phyloP scores from a whole-genome alignment of 2,888 invertebrate species.

The Chymomyza caudatula region DNA sequence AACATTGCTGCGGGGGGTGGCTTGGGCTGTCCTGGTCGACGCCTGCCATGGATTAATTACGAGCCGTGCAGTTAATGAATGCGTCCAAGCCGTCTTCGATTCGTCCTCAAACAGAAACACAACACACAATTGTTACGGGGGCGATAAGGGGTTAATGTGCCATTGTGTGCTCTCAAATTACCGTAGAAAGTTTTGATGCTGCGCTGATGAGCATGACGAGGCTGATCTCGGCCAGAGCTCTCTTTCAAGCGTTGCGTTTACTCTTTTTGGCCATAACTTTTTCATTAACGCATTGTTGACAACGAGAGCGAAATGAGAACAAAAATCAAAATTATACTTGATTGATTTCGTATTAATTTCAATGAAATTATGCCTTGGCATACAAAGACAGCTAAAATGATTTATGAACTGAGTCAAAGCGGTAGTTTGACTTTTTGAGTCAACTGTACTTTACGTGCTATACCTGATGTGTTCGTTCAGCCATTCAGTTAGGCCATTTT shows the following conservation, averaged over 20 bases:
- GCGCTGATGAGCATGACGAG: slow-evolving; percentile 56
- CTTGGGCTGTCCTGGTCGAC: slow-evolving; percentile 12
- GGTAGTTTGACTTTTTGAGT: background rate
- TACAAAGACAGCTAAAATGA: slow-evolving; percentile 31
- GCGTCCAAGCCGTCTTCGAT: slow-evolving; percentile 20
- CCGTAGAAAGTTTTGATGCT: slow-evolving; percentile 40
- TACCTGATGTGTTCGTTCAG: slow-evolving; percentile 12
- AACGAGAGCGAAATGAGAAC: slow-evolving; percentile 43
- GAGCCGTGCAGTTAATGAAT: slow-evolving; percentile 57
- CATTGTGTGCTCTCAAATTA: slow-evolving; percentile 58
- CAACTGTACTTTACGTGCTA: slow-evolving; percentile 4
- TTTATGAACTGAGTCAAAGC: slow-evolving; percentile 1
- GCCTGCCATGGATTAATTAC: slow-evolving; percentile 64
- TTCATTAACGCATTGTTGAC: slow-evolving; percentile 43
- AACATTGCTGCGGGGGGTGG: slow-evolving; percentile 54
- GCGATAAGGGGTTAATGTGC: slow-evolving; percentile 67
- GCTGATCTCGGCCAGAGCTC: background rate
- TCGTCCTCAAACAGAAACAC: too few species aligned
- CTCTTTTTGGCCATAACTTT: slow-evolving; percentile 51
- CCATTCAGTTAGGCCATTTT: slow-evolving; percentile 60
- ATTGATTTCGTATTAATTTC: slow-evolving; percentile 69
- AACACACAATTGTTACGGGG: too few species aligned
- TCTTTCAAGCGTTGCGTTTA: slow-evolving; percentile 13
- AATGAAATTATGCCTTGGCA: slow-evolving; percentile 49
- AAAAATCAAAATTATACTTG: slow-evolving; percentile 46